Base-by-base conservation (phyloP, 2,888 invertebrate genomes). In the Eupsilia transversa region DNA sequence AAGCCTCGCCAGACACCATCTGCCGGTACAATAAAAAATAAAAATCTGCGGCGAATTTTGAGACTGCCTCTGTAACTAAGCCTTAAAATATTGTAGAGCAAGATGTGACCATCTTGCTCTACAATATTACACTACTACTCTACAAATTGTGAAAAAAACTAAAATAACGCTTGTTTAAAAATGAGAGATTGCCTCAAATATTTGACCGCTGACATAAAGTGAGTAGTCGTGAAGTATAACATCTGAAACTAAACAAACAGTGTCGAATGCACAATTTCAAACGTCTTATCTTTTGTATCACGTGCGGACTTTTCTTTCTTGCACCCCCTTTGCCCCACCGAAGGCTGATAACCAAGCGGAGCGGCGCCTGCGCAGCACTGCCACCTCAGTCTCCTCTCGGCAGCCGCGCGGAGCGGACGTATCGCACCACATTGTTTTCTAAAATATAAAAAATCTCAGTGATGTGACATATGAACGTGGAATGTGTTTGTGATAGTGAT, bases 341-440 rank as follows among this genome's bases (percentile, higher is more conserved):
- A 94, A 95, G 93, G 93, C 95, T 96, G 96, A 96, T 96, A 96
- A 96, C 89, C 93, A 89, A 88, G 90, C 88, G 90, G 86, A 89
- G 91, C 92, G 89, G 92, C 96, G 95, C 95, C 87, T 86, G 95
- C 96, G 96, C 96, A 94, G 84, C 90, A 87, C 86, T 86, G 90
- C 91, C 89, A 90, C 92, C 93, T 93, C 94, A 96, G 96, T 96
- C 92, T 91, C 91, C 91, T 87, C 91, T 83, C 89, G 88, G 86
- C 87, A 88, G 90, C 87, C 91, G 91, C 83, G 85, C 87, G 86
- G 88, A 82, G 86, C 89, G 91, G 89, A 91, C 92, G 94, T 92
- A 72, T 88, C 82, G 89, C 87, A 85, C 79, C 74, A 77, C 61
- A 74, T 66, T 77, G 52, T 73, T 72, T 75, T 73, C 61, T 60